Percentiles rank a stretch among this genome's conserved stretches.
Conservation (phyloP, 2,888 invertebrate genomes). For the Acanthoscelides obtectus region DNA sequence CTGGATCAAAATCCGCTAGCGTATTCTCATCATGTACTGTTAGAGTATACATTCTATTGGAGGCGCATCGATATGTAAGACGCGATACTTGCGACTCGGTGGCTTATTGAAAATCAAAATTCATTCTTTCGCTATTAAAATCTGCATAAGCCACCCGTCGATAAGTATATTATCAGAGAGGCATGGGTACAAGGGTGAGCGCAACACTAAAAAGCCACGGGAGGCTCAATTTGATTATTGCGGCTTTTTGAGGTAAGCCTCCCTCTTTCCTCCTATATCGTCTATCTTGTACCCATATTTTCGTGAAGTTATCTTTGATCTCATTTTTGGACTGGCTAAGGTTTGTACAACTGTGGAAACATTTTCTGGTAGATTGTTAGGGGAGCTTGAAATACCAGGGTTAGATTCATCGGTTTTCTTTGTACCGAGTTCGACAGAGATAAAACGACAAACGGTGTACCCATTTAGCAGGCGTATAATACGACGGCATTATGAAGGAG, state of each 20-base stretch:
- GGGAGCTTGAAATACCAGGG: too few relatives aligned
- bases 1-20: background rate
- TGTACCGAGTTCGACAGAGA: too few relatives aligned
- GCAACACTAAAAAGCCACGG: background rate
- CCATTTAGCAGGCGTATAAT: too few relatives aligned
- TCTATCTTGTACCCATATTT: background rate
- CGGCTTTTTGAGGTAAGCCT: background rate
- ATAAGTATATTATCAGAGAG: constrained; percentile 40
- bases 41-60: background rate
- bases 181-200: background rate
- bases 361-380: too few relatives aligned
- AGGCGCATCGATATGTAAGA: background rate
- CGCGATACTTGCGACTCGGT: background rate
- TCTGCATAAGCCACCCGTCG: constrained; percentile 34
- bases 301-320: too few relatives aligned
- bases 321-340: too few relatives aligned
- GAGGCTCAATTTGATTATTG: background rate
- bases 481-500: too few relatives aligned
- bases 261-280: background rate
- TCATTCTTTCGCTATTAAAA: constrained; percentile 47
- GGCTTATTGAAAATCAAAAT: constrained; percentile 47
- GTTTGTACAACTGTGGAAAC: too few relatives aligned
- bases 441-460: too few relatives aligned
- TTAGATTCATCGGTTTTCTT: too few relatives aligned
- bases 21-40: background rate